Base-by-base conservation (phyloP, 2,113 vertebrate species). In the Anas platyrhynchos region DNA sequence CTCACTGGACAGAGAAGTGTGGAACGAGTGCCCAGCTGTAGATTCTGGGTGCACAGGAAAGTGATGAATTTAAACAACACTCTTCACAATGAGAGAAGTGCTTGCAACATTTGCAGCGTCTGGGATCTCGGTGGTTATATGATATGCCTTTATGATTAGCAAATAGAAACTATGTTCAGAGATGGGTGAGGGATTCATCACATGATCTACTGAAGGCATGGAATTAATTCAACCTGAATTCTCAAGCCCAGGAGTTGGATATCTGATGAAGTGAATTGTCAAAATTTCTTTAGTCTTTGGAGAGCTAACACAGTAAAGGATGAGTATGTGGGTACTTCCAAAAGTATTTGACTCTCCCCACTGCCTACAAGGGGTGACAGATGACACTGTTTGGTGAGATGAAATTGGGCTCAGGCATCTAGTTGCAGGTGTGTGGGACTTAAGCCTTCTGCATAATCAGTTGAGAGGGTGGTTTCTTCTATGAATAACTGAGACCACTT, bases 141-240 rank as follows among this genome's bases (percentile, higher is more conserved):
- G 43, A 6, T 29, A 21, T 0, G 5, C 5, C 5, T 62, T 34
- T 23, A 2, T 9, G 10, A 21, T 8, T 27, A 58, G 16, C 12
- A 62, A 80, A n/a, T 56, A n/a, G 26, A 62, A 29, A 8, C 8
- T 71, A 46, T 22, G 41, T 34, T 77, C 18, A 21, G n/a, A 23
- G 29, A 8, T 22, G 25, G 7, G 4, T 1, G 1, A 43, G 22
- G 18, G 21, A 12, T 69, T 86, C 5, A 34, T 74, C 21, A 20
- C 11, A 11, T 0, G 3, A n/a, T 54, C 20, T 31, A 5, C 29
- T 56, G 2, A 11, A 23, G 54, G 6, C 0, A 2, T 11, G 27
- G 31, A 16, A 41, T 71, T 73, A 22, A 29, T 16, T 78, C 38
- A 41, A 14, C 31, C 48, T 72, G 46, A 26, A 5, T 3, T 52